Percentiles rank a stretch among this genome's conserved stretches.
These are phyloP conservation scores for Ammodytes dubius DNA, from an alignment of 2,113 vertebrate genomes.

Conservation along the genomic window DNA sequence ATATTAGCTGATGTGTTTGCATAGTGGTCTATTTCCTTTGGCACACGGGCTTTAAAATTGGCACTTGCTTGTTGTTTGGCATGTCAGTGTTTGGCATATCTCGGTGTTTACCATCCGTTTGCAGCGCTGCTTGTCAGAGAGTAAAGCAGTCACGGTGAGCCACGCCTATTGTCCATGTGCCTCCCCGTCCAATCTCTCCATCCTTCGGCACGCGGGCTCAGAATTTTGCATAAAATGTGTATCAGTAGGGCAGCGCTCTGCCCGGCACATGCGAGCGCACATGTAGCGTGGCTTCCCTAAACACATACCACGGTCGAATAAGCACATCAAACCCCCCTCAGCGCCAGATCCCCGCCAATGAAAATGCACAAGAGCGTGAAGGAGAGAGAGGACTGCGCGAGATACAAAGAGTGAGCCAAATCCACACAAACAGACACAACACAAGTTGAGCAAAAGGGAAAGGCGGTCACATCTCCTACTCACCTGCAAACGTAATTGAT, in stretches of 20 bases:
- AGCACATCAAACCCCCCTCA: constrained; percentile 76
- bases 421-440: constrained; percentile 66
- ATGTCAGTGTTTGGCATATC: constrained; percentile 47
- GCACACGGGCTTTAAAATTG: constrained; percentile 56
- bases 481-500: constrained; percentile 83
- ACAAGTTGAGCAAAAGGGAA: constrained; percentile 65
- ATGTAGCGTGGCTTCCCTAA: constrained; percentile 81
- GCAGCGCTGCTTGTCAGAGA: constrained; percentile 39
- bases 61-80: constrained; percentile 50
- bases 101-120: constrained; percentile 62
- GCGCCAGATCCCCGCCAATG: constrained; percentile 78
- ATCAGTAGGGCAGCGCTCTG: constrained; percentile 86
- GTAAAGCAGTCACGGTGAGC: constrained; percentile 84
- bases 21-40: constrained; percentile 34
- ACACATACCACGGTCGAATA: constrained; percentile 74
- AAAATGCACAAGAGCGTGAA: constrained; percentile 72
- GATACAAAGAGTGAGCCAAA: constrained; percentile 70
- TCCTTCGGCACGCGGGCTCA: constrained; percentile 66
- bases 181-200: constrained; percentile 61
- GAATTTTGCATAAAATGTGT: constrained; percentile 88
- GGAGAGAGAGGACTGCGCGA: constrained; percentile 57
- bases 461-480: constrained; percentile 79
- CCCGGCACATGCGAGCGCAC: constrained; percentile 84
- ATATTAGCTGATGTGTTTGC: neutral
- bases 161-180: constrained; percentile 85